Base-by-base conservation (phyloP, 1,140 invertebrate genomes). In the Panulirus ornatus region DNA sequence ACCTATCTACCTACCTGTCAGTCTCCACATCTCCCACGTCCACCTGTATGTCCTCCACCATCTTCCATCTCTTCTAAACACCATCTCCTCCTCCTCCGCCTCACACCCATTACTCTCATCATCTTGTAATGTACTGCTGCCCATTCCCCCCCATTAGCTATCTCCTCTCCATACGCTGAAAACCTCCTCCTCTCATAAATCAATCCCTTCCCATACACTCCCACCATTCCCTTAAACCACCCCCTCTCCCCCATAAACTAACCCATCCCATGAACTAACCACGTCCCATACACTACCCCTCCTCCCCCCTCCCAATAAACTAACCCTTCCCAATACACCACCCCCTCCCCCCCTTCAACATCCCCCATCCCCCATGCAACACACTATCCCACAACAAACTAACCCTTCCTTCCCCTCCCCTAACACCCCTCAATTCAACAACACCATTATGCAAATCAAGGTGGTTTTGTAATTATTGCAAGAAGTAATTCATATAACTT, bases 61-160 rank as follows among this genome's bases (percentile, higher is more conserved):
- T 79, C 44, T 79, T 42, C 44, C 40, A n/a, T 47, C 44, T 79
- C 76, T 79, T 42, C 47, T 27, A 19, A 38, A 34, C 76, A 27
- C 47, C 30, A 38, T 81, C 76, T 81, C 16, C 34, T 44, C 47
- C 70, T 73, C 76, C 36, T 44, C 75, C 42, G 11, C 42, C 75
- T n/a, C 42, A 19, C 38, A 19, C 42, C 27, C 38, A n/a, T 42
- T 34, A 30, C 66, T 70, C 66, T 70, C 66, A 30, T 34, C 36
- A n/a, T 70, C 66, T 70, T 34, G 27, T 63, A 63, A 22, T 16
- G 58, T 63, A 27, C 27, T 22, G 58, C 27, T 27, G 8, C 58
- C 27, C 27, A 63, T 16, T n/a, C n/a, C n/a, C n/a, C n/a, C n/a
- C n/a, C n/a, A n/a, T n/a, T n/a, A n/a, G n/a, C n/a, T n/a, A n/a